phyloP scores from a whole-genome alignment of 2,888 invertebrate species.

The Reticulitermes lucifugus region DNA sequence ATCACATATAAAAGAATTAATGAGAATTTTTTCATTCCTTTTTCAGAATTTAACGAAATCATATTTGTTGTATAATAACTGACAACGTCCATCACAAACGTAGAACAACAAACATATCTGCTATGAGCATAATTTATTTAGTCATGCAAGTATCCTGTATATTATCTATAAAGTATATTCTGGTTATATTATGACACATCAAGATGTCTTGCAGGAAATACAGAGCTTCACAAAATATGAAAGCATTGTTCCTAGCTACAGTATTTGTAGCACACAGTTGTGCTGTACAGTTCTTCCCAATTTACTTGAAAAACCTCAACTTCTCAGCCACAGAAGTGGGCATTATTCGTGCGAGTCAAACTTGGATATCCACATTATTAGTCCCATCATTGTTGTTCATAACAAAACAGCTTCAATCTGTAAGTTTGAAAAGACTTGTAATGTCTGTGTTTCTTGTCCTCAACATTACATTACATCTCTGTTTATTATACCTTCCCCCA shows the following conservation, averaged over 20 bases:
- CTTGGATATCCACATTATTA: slow-evolving; percentile 41
- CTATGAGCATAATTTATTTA: background rate
- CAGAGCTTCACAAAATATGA: background rate
- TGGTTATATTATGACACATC: background rate
- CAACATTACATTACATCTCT: background rate
- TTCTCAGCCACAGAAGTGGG: slow-evolving; percentile 49
- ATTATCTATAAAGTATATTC: background rate
- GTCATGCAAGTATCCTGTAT: background rate
- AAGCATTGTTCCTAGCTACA: background rate
- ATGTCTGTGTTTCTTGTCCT: background rate
- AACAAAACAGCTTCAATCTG: background rate
- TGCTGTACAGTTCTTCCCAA: slow-evolving; percentile 46
- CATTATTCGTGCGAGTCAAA: slow-evolving; percentile 49
- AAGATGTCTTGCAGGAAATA: background rate
- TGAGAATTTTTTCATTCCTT: background rate
- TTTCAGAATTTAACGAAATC: background rate
- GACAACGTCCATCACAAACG: background rate
- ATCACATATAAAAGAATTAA: background rate
- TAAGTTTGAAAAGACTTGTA: background rate
- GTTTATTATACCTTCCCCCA: slow-evolving; percentile 1
- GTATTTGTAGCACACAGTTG: slow-evolving; percentile 45
- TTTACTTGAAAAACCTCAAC: slow-evolving; percentile 50
- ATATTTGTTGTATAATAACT: background rate
- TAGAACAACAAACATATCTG: background rate
- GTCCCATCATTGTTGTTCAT: slow-evolving; percentile 38